Base-by-base conservation (phyloP, 2,113 vertebrate genomes). In the Nyctereutes procyonoides region DNA sequence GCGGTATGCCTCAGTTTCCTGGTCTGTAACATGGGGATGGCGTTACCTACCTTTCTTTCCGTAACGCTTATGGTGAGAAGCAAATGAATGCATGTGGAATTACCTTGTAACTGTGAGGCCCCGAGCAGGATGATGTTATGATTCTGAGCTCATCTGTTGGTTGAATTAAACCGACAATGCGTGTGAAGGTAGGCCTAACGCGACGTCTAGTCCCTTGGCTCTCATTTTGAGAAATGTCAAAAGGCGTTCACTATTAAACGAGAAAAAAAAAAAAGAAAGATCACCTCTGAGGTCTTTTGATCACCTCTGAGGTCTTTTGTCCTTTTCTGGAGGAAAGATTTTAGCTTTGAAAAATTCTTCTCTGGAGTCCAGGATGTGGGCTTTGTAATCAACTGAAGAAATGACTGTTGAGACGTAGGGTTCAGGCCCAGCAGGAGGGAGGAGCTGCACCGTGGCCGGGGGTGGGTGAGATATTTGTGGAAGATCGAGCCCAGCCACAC, bases 241-340 rank as follows among this genome's bases (percentile, higher is more conserved):
- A 71, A 65, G 28, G 51, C 38, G 32, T 69, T 58, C 81, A 32
- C 60, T 76, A 84, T 63, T n/a, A n/a, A 86, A 2, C 71, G 32
- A 32, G 43, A 43, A 43, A 43, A 43, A 43, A 43, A 35, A 60
- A 51, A 53, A 30, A 17, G 3, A 89, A 91, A 48, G 24, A 15
- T 53, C 10, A 38, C 60, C 85, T 58, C 48, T n/a, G 51, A 73
- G 9, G 16, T 30, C 32, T 80, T 67, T 43, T 30, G 19, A 15
- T 53, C 10, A 38, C 60, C 85, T 58, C 48, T n/a, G 51, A 73
- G 9, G 16, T 30, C 32, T 80, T 67, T 43, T 30, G 19, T 65
- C n/a, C 22, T 62, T 96, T 80, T 80, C 51, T 71, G 32, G 17
- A 85, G 43, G 60, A 69, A 95, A 58, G 32, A 13, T 83, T 95